Base-by-base conservation (phyloP, 1,140 invertebrate species). In the Oppia nitens region DNA sequence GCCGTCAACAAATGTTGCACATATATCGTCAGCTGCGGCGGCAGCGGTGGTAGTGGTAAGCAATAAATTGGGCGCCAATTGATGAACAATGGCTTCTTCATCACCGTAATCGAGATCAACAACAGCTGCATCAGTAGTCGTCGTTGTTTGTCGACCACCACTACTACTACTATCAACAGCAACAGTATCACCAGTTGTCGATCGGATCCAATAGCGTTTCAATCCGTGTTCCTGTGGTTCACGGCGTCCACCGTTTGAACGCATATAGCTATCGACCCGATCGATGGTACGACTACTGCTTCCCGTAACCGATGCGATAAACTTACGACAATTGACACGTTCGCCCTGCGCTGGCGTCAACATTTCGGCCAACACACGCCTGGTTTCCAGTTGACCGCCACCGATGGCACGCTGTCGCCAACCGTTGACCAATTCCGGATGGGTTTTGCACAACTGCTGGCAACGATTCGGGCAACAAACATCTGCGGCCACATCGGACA, bases 311-410 rank as follows among this genome's bases (percentile, higher is more conserved):
- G 62, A 61, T 20, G 60, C 53, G 20, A 71, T 67, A 53, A 71
- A 71, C 32, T 63, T 67, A 60, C 68, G 68, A 60, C 69, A 71
- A 59, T 71, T 71, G 23, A 55, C 57, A 14, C 65, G 58, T 9
- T 53, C 59, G 28, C 68, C 68, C 55, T 67, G 68, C 60, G 69
- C 67, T 12, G 70, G 70, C 26, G 68, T 71, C 3, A 71, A 58
- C 70, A 72, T 72, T 59, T 72, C 70, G 9, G 70, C 69, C 9
- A 71, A 59, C n/a, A 71, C 70, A 45, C 67, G 56, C n/a, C 70
- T 57, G 1, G 70, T 69, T 32, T 71, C 70, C 27, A 58, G 47
- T 59, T 72, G 70, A 25, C 66, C 64, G 23, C 66, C 64, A 20
- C 60, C 57, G 28, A 55, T 50, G 9, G 70, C 66, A 27, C 32